phyloP scores from a whole-genome alignment of 2,888 invertebrate genomes.

The Nebria brevicollis region DNA sequence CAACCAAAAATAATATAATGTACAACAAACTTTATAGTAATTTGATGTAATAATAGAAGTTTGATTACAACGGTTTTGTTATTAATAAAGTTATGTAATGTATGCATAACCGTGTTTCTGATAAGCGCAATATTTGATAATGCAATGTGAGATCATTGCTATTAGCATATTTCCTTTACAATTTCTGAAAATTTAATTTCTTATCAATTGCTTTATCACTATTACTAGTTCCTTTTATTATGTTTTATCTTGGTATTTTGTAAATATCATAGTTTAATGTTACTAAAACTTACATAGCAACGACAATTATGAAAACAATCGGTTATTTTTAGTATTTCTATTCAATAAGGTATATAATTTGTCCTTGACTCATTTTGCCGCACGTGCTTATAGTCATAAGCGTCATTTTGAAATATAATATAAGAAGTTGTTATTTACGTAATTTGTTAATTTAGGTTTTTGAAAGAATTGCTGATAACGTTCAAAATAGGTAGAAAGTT shows the following conservation, averaged over 20 bases:
- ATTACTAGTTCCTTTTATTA: constrained; percentile 19
- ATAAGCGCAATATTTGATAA: not conserved
- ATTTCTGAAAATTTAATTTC: constrained; percentile 10
- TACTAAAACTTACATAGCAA: not conserved
- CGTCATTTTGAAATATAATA: not conserved
- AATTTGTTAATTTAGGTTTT: too few relatives aligned
- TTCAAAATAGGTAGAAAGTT: too few relatives aligned
- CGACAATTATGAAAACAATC: not conserved
- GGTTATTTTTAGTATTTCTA: not conserved
- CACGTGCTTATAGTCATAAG: not conserved
- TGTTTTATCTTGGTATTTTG: not conserved
- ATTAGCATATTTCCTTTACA: constrained; percentile 30
- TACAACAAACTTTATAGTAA: too few relatives aligned
- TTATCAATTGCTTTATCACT: not conserved
- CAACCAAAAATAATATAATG: too few relatives aligned
- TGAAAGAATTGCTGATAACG: too few relatives aligned
- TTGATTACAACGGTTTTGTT: not conserved
- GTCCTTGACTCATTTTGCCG: not conserved
- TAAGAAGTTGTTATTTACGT: too few relatives aligned
- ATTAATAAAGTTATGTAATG: not conserved
- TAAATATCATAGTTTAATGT: constrained; percentile 2
- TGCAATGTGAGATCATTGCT: constrained; percentile 37
- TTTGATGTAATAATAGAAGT: not conserved
- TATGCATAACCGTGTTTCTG: not conserved
- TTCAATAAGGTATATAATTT: not conserved